phyloP scores from a whole-genome alignment of 2,888 invertebrate species.

The Drosophila ezoana region DNA sequence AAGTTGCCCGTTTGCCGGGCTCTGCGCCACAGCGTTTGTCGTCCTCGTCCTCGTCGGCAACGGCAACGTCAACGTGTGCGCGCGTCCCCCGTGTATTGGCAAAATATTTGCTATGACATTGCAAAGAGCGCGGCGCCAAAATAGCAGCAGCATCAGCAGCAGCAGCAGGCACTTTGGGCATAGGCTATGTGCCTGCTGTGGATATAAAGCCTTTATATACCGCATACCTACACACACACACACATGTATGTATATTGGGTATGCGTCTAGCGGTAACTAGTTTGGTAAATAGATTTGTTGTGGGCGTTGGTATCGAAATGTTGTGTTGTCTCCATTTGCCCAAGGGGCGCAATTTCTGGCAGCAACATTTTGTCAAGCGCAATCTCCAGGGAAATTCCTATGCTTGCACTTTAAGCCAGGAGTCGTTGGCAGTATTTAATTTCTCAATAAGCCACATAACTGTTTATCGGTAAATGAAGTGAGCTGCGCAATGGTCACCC shows the following conservation, averaged over 20 bases:
- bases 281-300: slow-evolving; percentile 75
- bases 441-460: neutral
- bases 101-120: slow-evolving; percentile 80
- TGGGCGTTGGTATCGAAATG: slow-evolving; percentile 59
- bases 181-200: slow-evolving; percentile 64
- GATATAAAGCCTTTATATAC: slow-evolving; percentile 12
- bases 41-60: slow-evolving; percentile 12
- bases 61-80: slow-evolving; percentile 71
- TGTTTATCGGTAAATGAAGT: slow-evolving; percentile 1
- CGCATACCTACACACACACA: slow-evolving; percentile 9
- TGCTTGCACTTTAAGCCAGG: slow-evolving; percentile 26
- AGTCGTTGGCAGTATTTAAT: neutral
- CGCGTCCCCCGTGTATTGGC: slow-evolving; percentile 74
- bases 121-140: slow-evolving; percentile 72
- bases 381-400: slow-evolving; percentile 25
- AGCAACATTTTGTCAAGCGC: slow-evolving; percentile 50
- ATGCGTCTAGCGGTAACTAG: slow-evolving; percentile 70
- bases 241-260: slow-evolving; percentile 53
- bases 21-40: slow-evolving; percentile 10
- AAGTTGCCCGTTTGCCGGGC: slow-evolving; percentile 42
- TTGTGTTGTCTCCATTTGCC: slow-evolving; percentile 19
- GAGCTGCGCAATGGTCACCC: neutral
- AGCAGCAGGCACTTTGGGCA: slow-evolving; percentile 53
- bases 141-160: slow-evolving; percentile 58
- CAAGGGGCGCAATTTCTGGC: slow-evolving; percentile 34